Evolutionary conservation across 2,888 invertebrate species (phyloP).

Genomic region (Caenorhabditis macrosperma): DNA sequence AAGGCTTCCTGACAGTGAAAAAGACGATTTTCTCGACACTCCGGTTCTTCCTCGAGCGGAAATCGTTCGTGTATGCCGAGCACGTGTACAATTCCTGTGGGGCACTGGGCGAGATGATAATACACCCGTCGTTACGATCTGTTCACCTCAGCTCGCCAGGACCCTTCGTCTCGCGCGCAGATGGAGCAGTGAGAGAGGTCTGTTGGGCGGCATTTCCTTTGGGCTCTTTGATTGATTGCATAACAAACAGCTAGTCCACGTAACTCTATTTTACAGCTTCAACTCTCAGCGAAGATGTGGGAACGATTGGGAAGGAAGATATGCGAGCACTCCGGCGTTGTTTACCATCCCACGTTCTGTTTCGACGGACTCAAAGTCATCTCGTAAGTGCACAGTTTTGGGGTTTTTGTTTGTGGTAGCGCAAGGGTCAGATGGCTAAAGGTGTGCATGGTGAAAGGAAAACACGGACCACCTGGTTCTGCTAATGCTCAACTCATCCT

Average conservation of each 20-base stretch:
- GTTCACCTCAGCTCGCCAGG: constrained; percentile 12
- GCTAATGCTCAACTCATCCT: not conserved
- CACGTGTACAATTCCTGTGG: constrained; percentile 44
- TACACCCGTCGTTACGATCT: constrained; percentile 36
- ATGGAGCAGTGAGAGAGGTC: constrained; percentile 52
- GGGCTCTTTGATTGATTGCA: not conserved
- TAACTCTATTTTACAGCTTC: constrained; percentile 42
- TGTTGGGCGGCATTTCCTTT: constrained; percentile 2
- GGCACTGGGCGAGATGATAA: constrained; percentile 46
- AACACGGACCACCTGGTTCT: not conserved
- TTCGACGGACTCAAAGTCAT: constrained; percentile 44
- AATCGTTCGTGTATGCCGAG: constrained; percentile 41
- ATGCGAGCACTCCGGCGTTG: constrained; percentile 39
- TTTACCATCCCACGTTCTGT: constrained; percentile 21
- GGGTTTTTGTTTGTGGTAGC: no score
- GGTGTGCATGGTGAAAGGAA: constrained; percentile 20
- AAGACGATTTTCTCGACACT: constrained; percentile 33
- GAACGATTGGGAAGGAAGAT: constrained; percentile 46
- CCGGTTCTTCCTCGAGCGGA: constrained; percentile 38
- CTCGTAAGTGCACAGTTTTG: constrained; percentile 20
- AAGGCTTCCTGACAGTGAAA: constrained; percentile 34
- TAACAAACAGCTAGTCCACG: constrained; percentile 10
- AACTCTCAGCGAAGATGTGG: constrained; percentile 48
- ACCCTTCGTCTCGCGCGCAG: constrained; percentile 34
- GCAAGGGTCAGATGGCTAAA: not conserved